Evolutionary conservation across 30 jellyfish, hydroid and myxozoan species (phyloP).

Genomic region (Calvadosia cruxmelitensis): DNA sequence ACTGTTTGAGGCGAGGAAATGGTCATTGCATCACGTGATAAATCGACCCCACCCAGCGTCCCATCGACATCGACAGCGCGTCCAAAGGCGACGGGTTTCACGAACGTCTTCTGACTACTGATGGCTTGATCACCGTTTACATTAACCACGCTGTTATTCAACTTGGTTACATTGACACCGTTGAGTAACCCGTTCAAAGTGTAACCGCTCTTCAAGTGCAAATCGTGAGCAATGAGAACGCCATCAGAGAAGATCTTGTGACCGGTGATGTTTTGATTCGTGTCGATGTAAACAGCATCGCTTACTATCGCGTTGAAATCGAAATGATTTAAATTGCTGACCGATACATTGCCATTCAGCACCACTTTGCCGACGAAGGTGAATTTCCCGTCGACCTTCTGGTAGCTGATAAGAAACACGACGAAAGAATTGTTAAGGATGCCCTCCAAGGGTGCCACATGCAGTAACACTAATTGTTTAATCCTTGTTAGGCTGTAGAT

Average conservation of each 20-base stretch:
- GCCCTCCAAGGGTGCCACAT: too few species aligned
- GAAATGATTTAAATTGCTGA: background rate
- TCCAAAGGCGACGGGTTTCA: background rate
- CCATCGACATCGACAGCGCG: constrained; percentile 9
- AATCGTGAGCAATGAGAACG: background rate
- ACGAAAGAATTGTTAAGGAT: too few species aligned
- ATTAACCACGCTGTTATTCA: constrained; percentile 5
- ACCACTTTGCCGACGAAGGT: background rate
- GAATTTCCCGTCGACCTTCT: background rate
- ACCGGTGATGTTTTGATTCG: constrained; percentile 45
- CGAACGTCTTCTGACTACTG: background rate
- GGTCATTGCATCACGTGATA: constrained; percentile 26
- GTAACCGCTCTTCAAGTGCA: background rate
- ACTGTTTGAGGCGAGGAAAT: constrained; percentile 17
- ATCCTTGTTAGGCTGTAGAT: too few species aligned
- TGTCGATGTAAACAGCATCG: constrained; percentile 14
- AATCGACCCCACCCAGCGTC: constrained; percentile 30
- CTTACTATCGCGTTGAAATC: background rate
- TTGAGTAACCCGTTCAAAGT: background rate
- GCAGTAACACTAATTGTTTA: too few species aligned
- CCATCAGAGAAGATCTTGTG: constrained; percentile 4
- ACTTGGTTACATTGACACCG: constrained; percentile 4
- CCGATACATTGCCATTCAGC: background rate
- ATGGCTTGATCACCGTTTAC: constrained; percentile 22
- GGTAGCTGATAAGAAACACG: too few species aligned